Base-by-base conservation (phyloP, 1,140 invertebrate genomes). In the Apis laboriosa region DNA sequence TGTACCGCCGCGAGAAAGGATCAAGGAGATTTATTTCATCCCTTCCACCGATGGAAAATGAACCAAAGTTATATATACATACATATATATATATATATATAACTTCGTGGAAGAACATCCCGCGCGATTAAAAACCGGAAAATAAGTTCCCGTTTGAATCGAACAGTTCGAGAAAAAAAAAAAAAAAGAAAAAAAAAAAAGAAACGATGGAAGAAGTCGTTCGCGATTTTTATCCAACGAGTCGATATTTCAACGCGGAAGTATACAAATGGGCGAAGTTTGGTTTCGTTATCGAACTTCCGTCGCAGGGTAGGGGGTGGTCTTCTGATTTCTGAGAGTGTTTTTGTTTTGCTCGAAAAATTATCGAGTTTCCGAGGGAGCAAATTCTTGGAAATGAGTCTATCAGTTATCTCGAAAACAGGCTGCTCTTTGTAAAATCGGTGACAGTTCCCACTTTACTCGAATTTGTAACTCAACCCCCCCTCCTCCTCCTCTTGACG, bases 51-150 rank as follows among this genome's bases (percentile, higher is more conserved):
- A 43, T 9, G 51, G 60, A 73, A 64, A 80, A 80, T 73, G 70
- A 72, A 73, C 24, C 51, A 5, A 43, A 17, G 13, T 17, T 55
- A 0, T 55, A 55, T 13, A 13, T 55, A 15, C 11, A 13, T 55
- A 0, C 11, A 13, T 74, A 28, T 34, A 34, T 72, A 61, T 43
- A 43, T 43, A 7, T 43, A 43, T 43, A 43, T 43, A 43, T 7
- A 43, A 43, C 34, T 43, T 43, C 34, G 5, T 43, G 34, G 55
- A 15, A 70, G 73, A 67, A 53, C 73, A 67, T 77, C 64, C 55
- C 28, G 63, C 53, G 78, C 67, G 80, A 82, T 82, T 82, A 82
- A 82, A 82, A 82, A 60, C 73, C 64, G 80, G 74, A 70, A 82
- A 82, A 76, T 82, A 82, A 82, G 64, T 82, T 82, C 63, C 24